These are phyloP conservation scores for Anabacerthia variegaticeps DNA, from an alignment of 2,797 vertebrate species.

Conservation along the genomic window DNA sequence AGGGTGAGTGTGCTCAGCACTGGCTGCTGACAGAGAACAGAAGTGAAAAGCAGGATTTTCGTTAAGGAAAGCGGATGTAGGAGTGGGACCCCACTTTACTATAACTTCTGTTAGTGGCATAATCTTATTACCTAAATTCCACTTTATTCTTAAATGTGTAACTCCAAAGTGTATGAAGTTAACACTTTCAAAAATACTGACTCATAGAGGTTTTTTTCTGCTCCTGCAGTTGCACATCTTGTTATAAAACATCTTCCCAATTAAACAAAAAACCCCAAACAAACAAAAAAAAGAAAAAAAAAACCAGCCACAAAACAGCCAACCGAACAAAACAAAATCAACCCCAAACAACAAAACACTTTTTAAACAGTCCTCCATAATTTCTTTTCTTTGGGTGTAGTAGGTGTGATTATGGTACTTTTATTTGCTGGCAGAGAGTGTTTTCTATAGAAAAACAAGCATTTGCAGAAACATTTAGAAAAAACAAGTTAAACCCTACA, in stretches of 20 bases:
- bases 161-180: neutral
- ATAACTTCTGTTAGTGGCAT: neutral
- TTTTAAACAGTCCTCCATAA: rapidly evolving
- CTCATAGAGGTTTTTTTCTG: neutral
- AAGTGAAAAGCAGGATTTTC: neutral
- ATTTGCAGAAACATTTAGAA: neutral
- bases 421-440: neutral
- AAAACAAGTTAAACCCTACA: rapidly evolving
- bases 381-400: neutral
- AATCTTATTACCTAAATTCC: neutral
- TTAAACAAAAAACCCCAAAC: neutral
- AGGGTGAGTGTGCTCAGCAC: no score
- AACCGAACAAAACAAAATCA: neutral
- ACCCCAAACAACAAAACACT: neutral
- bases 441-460: neutral
- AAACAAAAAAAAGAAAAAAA: no score
- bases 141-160: neutral
- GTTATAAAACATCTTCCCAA: neutral
- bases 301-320: neutral
- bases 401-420: neutral
- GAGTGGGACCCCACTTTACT: neutral
- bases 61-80: neutral
- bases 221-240: neutral
- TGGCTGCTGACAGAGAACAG: neutral
- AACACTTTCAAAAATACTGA: neutral